A percentile compares a stretch with the other conserved stretches of the same genome.
Conservation (phyloP, 1,140 invertebrate genomes). For the Diprion similis region DNA sequence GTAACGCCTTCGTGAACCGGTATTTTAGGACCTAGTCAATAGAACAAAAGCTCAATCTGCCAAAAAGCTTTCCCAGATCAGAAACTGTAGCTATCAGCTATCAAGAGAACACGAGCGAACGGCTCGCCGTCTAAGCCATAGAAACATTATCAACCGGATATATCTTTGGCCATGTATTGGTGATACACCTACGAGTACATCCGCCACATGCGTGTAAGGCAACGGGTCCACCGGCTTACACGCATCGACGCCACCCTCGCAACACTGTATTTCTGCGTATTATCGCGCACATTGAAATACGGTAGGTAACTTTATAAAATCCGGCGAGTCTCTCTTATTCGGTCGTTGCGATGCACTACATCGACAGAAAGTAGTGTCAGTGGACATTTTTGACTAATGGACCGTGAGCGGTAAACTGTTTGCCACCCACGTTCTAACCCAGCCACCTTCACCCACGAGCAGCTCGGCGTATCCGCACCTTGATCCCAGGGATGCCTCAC, state of each 20-base stretch:
- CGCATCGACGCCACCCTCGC: too few relatives aligned
- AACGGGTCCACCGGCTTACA: too few relatives aligned
- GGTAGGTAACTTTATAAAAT: background rate
- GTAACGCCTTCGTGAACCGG: background rate
- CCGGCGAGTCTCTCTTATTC: background rate
- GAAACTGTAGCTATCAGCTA: conserved; percentile 4
- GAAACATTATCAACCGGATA: background rate
- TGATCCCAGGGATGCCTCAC: conserved; percentile 38
- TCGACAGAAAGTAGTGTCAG: conserved; percentile 31
- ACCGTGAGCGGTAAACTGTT: conserved; percentile 53
- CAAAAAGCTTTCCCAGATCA: background rate
- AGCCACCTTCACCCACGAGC: conserved; percentile 43
- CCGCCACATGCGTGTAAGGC: too few relatives aligned
- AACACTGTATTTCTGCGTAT: too few relatives aligned
- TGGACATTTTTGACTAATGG: conserved; percentile 57
- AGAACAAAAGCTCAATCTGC: background rate
- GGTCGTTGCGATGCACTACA: conserved; percentile 7
- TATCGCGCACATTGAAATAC: too few relatives aligned
- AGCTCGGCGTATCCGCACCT: conserved; percentile 39
- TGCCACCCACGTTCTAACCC: conserved; percentile 48
- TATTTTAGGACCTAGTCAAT: background rate
- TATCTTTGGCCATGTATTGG: background rate
- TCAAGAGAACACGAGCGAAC: background rate
- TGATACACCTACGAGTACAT: too few relatives aligned
- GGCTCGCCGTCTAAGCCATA: background rate